phyloP scores from a whole-genome alignment of 53 echinoderm and acorn worm genomes.

The Pentamera pediparva region DNA sequence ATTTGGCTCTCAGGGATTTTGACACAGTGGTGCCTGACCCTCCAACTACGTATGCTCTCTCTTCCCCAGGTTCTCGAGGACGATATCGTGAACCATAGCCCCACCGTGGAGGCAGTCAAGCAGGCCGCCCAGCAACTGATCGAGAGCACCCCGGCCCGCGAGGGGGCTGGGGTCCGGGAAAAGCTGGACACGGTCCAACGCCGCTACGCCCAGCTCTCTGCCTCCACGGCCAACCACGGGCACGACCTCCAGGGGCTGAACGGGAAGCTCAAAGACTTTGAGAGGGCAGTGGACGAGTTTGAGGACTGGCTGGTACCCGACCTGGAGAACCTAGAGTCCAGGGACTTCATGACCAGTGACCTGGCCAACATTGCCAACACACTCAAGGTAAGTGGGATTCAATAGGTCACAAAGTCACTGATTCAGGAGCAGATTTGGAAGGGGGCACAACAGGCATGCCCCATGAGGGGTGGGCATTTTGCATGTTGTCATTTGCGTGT shows the following conservation, averaged over 20 bases:
- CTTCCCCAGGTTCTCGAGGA: conserved; percentile 64
- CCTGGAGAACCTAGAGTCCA: conserved; percentile 72
- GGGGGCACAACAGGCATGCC: no score
- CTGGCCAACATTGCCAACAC: conserved; percentile 48
- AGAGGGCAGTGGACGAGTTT: conserved; percentile 79
- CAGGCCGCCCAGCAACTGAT: conserved; percentile 68
- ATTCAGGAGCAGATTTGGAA: no score
- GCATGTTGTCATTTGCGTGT: no score
- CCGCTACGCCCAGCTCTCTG: conserved; percentile 61
- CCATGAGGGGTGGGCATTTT: no score
- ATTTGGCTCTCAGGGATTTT: no score
- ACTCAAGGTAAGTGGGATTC: conserved; percentile 75
- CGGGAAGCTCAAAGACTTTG: conserved; percentile 73
- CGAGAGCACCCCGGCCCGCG: conserved; percentile 54
- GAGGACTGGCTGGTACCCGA: conserved; percentile 94
- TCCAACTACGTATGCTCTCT: not conserved
- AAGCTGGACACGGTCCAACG: conserved; percentile 76
- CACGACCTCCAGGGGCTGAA: conserved; percentile 56
- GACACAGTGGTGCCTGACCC: not conserved
- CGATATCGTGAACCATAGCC: conserved; percentile 85
- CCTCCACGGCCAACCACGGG: conserved; percentile 53
- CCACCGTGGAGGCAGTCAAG: conserved; percentile 77
- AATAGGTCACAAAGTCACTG: no score
- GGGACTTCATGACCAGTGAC: conserved; percentile 72
- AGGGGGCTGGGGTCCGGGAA: conserved; percentile 56